A percentile compares a stretch with the other conserved stretches of the same genome.
Evolutionary conservation across 1,140 invertebrate species (phyloP).

Genomic region (Galleria mellonella): DNA sequence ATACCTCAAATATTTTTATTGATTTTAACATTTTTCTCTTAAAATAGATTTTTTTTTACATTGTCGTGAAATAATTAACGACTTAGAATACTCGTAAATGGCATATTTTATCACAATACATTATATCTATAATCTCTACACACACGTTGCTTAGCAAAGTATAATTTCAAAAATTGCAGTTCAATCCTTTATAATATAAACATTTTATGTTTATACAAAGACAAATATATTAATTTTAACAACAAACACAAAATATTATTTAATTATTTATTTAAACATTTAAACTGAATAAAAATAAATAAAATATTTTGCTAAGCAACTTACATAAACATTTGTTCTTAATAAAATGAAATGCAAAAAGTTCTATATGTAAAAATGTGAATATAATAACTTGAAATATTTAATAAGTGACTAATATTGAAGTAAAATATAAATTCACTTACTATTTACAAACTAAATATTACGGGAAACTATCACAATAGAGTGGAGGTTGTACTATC

Average conservation of each 20-base stretch:
- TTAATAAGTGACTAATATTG: neutral
- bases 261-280: no score
- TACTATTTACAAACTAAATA: slow-evolving; percentile 4
- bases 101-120: slow-evolving; percentile 27
- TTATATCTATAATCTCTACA: neutral
- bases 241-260: no score
- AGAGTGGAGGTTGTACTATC: slow-evolving; percentile 6
- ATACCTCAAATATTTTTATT: neutral
- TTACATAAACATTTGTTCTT: neutral
- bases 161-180: neutral
- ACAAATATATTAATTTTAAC: no score
- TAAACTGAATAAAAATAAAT: neutral
- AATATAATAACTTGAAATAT: slow-evolving; percentile 1
- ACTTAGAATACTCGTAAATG: slow-evolving; percentile 28
- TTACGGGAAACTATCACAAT: slow-evolving; percentile 7
- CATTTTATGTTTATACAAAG: no score
- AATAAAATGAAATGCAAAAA: slow-evolving; percentile 1
- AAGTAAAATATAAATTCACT: neutral
- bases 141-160: slow-evolving; percentile 1
- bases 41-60: slow-evolving; percentile 5
- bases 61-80: slow-evolving; percentile 14
- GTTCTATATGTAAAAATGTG: neutral
- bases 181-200: no score
- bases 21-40: slow-evolving; percentile 9
- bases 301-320: slow-evolving; percentile 1